A percentile compares a stretch with the other conserved stretches of the same genome.
Evolutionary conservation across 2,888 invertebrate genomes (phyloP).

Genomic region (Mesopsocus fuscifrons): DNA sequence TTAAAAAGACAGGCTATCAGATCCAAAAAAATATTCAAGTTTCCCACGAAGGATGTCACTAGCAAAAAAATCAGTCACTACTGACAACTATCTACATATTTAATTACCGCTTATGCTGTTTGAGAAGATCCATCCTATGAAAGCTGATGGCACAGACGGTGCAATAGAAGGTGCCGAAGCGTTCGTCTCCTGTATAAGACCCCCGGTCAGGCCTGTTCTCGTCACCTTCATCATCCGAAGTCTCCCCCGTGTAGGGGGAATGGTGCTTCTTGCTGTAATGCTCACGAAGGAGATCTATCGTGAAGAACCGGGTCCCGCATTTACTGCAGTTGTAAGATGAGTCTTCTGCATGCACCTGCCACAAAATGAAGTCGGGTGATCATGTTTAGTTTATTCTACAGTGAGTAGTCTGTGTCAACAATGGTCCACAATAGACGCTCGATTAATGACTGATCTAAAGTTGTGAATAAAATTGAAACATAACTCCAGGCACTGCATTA

Average conservation of each 20-base stretch:
- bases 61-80: too few species aligned
- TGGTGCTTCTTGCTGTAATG: constrained; percentile 40
- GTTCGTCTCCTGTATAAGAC: constrained; percentile 29
- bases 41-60: too few species aligned
- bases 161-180: constrained; percentile 27
- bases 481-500: too few species aligned
- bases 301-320: constrained; percentile 72
- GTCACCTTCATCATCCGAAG: constrained; percentile 34
- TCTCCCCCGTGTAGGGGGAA: constrained; percentile 16
- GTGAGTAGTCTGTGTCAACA: too few species aligned
- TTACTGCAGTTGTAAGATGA: constrained; percentile 60
- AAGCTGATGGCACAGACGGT: constrained; percentile 61
- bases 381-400: too few species aligned
- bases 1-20: too few species aligned
- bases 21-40: too few species aligned
- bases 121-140: constrained; percentile 52
- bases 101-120: constrained; percentile 40
- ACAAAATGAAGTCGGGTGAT: too few species aligned
- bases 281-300: constrained; percentile 34
- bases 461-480: too few species aligned
- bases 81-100: too few species aligned
- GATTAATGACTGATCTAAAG: too few species aligned
- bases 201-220: constrained; percentile 36
- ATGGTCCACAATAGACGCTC: too few species aligned
- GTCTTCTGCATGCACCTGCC: constrained; percentile 62